Percentiles rank a stretch among this genome's conserved stretches.
These are phyloP conservation scores for Hymenopus coronatus DNA, from an alignment of 2,888 invertebrate species.

Conservation along the genomic window DNA sequence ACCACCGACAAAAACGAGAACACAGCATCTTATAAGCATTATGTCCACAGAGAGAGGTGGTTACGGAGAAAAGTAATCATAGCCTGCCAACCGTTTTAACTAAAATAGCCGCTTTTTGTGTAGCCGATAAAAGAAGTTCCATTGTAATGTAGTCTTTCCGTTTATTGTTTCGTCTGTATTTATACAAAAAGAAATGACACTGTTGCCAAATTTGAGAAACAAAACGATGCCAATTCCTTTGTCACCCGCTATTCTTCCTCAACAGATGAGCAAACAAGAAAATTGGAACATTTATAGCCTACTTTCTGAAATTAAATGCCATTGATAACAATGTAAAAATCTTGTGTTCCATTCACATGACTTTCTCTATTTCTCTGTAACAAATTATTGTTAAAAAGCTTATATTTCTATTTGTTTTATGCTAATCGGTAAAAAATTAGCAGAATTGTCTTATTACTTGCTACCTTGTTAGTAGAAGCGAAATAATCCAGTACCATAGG, in stretches of 20 bases:
- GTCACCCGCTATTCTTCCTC: background rate
- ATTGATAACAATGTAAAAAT: too few species aligned
- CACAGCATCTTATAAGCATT: background rate
- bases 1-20: background rate
- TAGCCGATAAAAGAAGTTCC: background rate
- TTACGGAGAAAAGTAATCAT: background rate
- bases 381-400: too few species aligned
- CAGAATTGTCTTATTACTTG: too few species aligned
- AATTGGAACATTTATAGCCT: background rate
- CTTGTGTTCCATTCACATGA: too few species aligned
- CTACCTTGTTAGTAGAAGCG: too few species aligned
- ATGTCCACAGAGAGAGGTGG: background rate
- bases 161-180: background rate
- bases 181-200: background rate
- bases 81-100: background rate
- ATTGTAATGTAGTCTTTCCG: background rate
- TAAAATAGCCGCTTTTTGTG: background rate
- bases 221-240: background rate
- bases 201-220: background rate
- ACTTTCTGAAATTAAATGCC: background rate
- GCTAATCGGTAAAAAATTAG: too few species aligned
- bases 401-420: too few species aligned
- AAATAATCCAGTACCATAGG: too few species aligned
- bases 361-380: too few species aligned
- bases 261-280: background rate